These are phyloP conservation scores for Mamestra brassicae DNA, from an alignment of 2,888 invertebrate genomes.

Conservation along the genomic window DNA sequence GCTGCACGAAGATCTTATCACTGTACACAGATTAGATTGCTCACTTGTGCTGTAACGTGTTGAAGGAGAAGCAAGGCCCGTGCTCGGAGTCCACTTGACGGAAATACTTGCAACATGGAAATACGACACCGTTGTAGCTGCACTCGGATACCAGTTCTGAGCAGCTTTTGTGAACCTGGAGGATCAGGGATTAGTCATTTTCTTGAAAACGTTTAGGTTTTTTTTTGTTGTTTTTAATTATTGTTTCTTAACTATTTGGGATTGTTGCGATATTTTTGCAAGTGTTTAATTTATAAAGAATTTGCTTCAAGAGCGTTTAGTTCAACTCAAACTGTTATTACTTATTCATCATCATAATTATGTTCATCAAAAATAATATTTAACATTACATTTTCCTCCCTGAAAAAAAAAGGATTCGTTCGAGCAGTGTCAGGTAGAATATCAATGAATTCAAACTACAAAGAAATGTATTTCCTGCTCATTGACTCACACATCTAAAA, in stretches of 20 bases:
- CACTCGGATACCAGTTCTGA: constrained; percentile 85
- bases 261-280: background rate
- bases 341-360: too few relatives aligned
- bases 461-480: constrained; percentile 12
- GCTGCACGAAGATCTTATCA: constrained; percentile 56
- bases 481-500: constrained; percentile 16
- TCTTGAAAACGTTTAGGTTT: constrained; percentile 43
- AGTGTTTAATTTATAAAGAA: background rate
- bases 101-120: constrained; percentile 89
- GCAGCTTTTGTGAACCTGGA: constrained; percentile 86
- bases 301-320: background rate
- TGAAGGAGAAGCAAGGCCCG: constrained; percentile 90
- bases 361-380: too few relatives aligned
- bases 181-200: constrained; percentile 25
- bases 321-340: too few relatives aligned
- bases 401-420: background rate
- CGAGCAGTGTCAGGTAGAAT: background rate
- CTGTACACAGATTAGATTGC: constrained; percentile 54
- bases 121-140: constrained; percentile 82
- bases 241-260: background rate
- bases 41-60: constrained; percentile 89
- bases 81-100: constrained; percentile 86
- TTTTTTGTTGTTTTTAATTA: too few relatives aligned
- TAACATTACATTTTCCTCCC: too few relatives aligned
- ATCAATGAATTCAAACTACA: background rate